Evolutionary conservation across 2,113 vertebrate genomes (phyloP), one percentile per base, ranked within the genome.

Genomic region (Buteo buteo): DNA sequence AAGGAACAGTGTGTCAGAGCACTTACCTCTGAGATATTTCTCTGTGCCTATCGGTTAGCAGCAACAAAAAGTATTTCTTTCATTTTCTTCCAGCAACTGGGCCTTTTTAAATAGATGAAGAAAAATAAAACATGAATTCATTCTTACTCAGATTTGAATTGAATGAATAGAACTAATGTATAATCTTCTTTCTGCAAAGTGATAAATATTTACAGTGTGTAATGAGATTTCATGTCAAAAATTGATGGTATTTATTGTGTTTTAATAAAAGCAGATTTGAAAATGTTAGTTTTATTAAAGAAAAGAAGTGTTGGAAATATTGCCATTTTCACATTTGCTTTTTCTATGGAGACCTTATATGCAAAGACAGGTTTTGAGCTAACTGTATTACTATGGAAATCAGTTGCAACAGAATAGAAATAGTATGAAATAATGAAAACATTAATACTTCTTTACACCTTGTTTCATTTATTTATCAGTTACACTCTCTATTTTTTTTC

Each of bases 321-420:
- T 98, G 96, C 97, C 95, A 97, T 97, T 98, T 98, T 98, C 98
- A 98, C 97, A 97, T 98, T 98, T 98, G 93, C 95, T 98, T 98
- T 98, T 98, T 97, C 98, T 98, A 85, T 95, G 94, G 97, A 98
- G 98, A 98, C 97, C 97, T 98, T 98, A 98, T 98, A 97, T 86
- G 94, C 96, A 98, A 97, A 98, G 97, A 97, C 97, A 98, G 97
- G 97, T 98, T 98, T 98, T 97, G 96, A 97, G 96, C 96, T 98
- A 98, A 98, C 98, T 96, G 65, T 97, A 98, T 98, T 98, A 98
- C 98, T 98, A 98, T 98, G 98, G 98, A 98, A 98, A 98, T 98
- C 95, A 98, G 94, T 90, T 97, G 80, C 96, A 97, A 97, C 95
- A 95, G 96, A 98, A 97, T 95, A 97, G 97, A 98, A 98, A 98